phyloP scores from a whole-genome alignment of 2,888 invertebrate genomes.

The Dolichomitus sp. region DNA sequence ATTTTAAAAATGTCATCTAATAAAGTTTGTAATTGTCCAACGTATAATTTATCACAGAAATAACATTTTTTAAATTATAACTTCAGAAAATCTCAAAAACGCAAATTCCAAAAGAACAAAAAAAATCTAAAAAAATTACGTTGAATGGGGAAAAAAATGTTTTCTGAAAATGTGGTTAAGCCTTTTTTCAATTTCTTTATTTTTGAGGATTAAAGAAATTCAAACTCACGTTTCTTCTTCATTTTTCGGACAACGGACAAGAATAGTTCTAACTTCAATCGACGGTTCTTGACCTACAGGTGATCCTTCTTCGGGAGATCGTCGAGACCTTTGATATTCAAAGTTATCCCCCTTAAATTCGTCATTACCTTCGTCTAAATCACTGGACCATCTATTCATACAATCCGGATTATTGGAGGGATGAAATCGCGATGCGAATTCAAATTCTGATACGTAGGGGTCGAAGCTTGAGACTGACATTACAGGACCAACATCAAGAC shows the following conservation, averaged over 20 bases:
- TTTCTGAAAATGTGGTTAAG: not conserved
- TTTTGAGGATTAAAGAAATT: not conserved
- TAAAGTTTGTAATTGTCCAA: not conserved
- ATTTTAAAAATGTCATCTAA: not conserved
- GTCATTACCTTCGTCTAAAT: conserved; percentile 23
- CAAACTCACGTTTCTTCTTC: conserved; percentile 57
- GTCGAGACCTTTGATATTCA: conserved; percentile 31
- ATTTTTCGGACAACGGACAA: conserved; percentile 69
- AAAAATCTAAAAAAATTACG: not conserved
- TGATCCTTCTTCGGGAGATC: conserved; percentile 62
- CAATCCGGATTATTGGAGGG: conserved; percentile 77
- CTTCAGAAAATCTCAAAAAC: no score
- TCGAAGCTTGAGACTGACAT: conserved; percentile 62
- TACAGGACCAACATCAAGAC: conserved; percentile 58
- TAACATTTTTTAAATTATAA: no score
- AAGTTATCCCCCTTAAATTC: conserved; percentile 19
- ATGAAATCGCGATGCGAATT: conserved; percentile 72
- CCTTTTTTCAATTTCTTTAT: not conserved
- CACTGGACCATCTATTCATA: conserved; percentile 52
- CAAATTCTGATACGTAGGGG: conserved; percentile 74
- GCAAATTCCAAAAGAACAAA: no score
- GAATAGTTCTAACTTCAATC: conserved; percentile 71
- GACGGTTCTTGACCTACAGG: conserved; percentile 70
- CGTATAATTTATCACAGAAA: not conserved
- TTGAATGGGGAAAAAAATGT: not conserved